Base-by-base conservation (phyloP, 2,888 invertebrate species). In the Seira musarum region DNA sequence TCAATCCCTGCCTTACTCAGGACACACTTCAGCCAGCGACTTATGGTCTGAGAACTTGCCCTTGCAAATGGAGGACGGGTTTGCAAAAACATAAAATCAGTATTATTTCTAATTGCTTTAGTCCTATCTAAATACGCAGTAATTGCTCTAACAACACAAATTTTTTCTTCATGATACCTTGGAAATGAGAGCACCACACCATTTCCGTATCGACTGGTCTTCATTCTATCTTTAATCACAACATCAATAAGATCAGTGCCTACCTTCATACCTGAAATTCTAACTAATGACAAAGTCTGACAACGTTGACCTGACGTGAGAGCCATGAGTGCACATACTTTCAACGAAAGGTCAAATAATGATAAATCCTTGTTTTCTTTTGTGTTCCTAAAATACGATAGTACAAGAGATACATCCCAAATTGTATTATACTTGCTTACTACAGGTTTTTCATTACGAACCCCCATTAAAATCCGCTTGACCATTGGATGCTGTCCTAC, bases 21-120 rank as follows among this genome's bases (percentile, higher is more conserved):
- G 1, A 68, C 40, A 6, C 67, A 35, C 2, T 10, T n/a, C 13
- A 68, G n/a, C 75, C 75, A 75, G 8, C 49, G 49, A 22, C 75
- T 75, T 30, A 75, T 67, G 15, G 68, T 68, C 10, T 68, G 68
- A 8, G 8, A 15, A 1, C 15, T 53, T 2, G 22, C 68, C 6
- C 2, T 8, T 15, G 13, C 10, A n/a, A n/a, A n/a, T n/a, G n/a
- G n/a, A n/a, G 13, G 21, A 53, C 0, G 68, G 68, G 15, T 1
- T 2, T 24, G 8, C 2, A 15, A 1, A 13, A 6, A 15, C 10
- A 24, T 24, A 13, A 15, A 68, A 49, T 22, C 46, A n/a, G 8
- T 49, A 53, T 49, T 68, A 1, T 46, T 2, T 17, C 22, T 40
- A 1, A 40, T 2, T 10, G 19, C 30, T 2, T 8, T 15, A 6